Percentiles rank a stretch among this genome's conserved stretches.
phyloP scores from a whole-genome alignment of 1,140 invertebrate species.

The Aplysia californica region DNA sequence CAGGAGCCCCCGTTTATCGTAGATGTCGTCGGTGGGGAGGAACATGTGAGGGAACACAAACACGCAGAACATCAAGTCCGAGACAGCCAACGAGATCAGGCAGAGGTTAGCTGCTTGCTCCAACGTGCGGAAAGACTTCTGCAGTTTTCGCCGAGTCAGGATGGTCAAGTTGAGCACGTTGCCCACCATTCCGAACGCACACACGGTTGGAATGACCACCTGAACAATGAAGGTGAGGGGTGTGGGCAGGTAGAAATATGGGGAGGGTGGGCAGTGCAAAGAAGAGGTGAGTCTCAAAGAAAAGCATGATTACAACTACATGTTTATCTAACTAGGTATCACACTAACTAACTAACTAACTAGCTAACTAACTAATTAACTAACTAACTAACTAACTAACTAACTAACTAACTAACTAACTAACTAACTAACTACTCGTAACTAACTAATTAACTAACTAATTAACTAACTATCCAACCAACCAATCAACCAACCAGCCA shows the following conservation, averaged over 20 bases:
- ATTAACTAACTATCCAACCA: no score
- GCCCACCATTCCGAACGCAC: conserved; percentile 62
- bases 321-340: no score
- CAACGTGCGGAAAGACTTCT: conserved; percentile 52
- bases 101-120: conserved; percentile 63
- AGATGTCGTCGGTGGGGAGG: conserved; percentile 49
- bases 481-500: no score
- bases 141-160: conserved; percentile 56
- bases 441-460: no score
- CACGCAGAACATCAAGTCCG: conserved; percentile 60
- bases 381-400: no score
- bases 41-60: conserved; percentile 64
- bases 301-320: no score
- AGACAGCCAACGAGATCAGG: conserved; percentile 56
- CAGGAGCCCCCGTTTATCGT: conserved; percentile 41
- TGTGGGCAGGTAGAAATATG: neutral
- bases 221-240: conserved; percentile 34
- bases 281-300: no score
- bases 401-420: no score
- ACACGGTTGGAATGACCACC: conserved; percentile 56
- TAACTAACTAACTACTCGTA: no score
- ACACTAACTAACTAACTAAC: no score
- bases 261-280: no score
- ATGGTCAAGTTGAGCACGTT: conserved; percentile 62
- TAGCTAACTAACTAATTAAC: no score